These are phyloP conservation scores for Anguilla japonica DNA, from an alignment of 2,113 vertebrate species.

Conservation along the genomic window DNA sequence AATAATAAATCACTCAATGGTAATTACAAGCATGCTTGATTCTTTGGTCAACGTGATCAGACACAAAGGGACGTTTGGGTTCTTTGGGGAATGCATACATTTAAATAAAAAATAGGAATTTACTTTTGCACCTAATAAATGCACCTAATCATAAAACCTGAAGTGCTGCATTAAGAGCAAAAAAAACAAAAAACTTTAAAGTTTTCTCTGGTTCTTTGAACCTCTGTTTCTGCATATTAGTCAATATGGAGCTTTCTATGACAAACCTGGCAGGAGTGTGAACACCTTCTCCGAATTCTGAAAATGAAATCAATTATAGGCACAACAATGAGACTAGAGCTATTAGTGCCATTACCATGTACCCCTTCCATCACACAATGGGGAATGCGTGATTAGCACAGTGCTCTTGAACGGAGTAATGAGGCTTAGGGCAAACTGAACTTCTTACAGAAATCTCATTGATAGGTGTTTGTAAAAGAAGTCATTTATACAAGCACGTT, in stretches of 20 bases:
- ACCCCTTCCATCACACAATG: not conserved
- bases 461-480: not conserved
- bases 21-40: not conserved
- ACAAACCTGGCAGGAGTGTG: not conserved
- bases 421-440: not conserved
- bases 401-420: conserved; percentile 1
- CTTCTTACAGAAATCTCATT: not conserved
- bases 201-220: not conserved
- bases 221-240: not conserved
- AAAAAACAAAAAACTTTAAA: not conserved
- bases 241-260: not conserved
- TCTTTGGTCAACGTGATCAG: not conserved
- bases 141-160: conserved; percentile 1
- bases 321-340: not conserved
- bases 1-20: not conserved
- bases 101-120: not conserved
- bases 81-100: not conserved
- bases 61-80: not conserved
- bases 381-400: not conserved
- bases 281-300: not conserved
- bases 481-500: not conserved
- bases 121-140: not conserved
- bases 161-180: not conserved
- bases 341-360: not conserved
- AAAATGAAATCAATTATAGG: conserved; percentile 12